Base-by-base conservation (phyloP, 2,888 invertebrate species). In the Nematopogon swammerdamellus region DNA sequence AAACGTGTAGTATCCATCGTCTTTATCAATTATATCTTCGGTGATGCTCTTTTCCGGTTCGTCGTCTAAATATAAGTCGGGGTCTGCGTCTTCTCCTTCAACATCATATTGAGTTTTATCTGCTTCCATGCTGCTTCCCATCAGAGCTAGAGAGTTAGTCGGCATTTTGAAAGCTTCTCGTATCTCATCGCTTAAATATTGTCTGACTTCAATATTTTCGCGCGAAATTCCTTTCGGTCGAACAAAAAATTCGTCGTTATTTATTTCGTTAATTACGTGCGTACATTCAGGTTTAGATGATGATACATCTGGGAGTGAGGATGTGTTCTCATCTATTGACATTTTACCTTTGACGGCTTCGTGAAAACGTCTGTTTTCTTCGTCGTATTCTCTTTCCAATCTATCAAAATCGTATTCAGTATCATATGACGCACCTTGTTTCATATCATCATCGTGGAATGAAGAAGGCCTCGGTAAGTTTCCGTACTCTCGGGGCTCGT, bases 161-260 rank as follows among this genome's bases (percentile, higher is more conserved):
- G 86, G 85, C 52, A 82, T 82, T 63, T 84, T 81, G 60, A 92
- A 87, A 20, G 90, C 91, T 69, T 91, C 90, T 57, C 89, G 83
- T 57, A 92, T 89, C 71, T 92, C 91, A 48, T 85, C 85, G 60
- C 87, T 89, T 50, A 92, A 81, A 62, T 89, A 91, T 66, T 86
- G 84, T 52, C 89, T 87, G 51, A 91, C 82, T 68, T 88, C 87
- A 63, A 91, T 89, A 72, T 91, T 88, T 68, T 91, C 91, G 61
- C 87, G 87, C 55, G 91, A 91, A 62, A 91, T 87, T 53, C 91
- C 92, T 64, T 89, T 87, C 68, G 89, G 88, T 57, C 92, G 83
- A 53, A 92, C 79, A 66, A 92, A 91, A 76, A 92, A 93, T 73
- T 93, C 92, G 68, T 93, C 92, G 44, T 91, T 89, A 63, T 92